phyloP scores from a whole-genome alignment of 2,888 invertebrate genomes.

The Crematogaster levior region DNA sequence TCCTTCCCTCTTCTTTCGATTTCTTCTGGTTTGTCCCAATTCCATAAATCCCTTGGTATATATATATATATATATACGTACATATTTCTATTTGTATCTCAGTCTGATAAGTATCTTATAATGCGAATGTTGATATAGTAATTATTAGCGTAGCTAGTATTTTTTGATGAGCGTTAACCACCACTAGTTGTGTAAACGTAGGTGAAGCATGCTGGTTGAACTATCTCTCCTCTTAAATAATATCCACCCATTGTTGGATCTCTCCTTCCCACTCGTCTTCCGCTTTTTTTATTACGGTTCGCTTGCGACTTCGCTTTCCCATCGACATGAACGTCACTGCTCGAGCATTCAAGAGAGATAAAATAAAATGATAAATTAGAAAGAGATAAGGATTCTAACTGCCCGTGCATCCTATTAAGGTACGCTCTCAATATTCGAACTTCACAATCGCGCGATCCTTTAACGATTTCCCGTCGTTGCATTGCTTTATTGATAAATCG shows the following conservation, averaged over 20 bases:
- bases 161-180: constrained; percentile 76
- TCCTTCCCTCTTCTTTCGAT: constrained; percentile 28
- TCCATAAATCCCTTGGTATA: constrained; percentile 12
- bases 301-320: constrained; percentile 43
- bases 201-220: constrained; percentile 83
- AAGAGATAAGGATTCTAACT: not conserved
- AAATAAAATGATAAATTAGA: not conserved
- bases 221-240: constrained; percentile 70
- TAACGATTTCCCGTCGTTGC: not conserved
- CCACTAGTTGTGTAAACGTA: constrained; percentile 79
- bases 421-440: not conserved
- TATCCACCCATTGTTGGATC: constrained; percentile 38
- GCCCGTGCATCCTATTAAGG: not conserved
- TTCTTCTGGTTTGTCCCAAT: constrained; percentile 33
- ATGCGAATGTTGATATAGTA: constrained; percentile 76
- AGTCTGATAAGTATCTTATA: constrained; percentile 47
- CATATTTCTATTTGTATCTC: constrained; percentile 41
- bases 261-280: constrained; percentile 43
- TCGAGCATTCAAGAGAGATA: not conserved
- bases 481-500: not conserved
- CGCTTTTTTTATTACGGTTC: constrained; percentile 40
- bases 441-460: not conserved
- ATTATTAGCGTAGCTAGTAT: constrained; percentile 76
- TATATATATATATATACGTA: not conserved
- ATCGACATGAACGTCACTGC: constrained; percentile 16